Base-by-base conservation (phyloP, 2,888 invertebrate species). In the Temnothorax rugatulus region DNA sequence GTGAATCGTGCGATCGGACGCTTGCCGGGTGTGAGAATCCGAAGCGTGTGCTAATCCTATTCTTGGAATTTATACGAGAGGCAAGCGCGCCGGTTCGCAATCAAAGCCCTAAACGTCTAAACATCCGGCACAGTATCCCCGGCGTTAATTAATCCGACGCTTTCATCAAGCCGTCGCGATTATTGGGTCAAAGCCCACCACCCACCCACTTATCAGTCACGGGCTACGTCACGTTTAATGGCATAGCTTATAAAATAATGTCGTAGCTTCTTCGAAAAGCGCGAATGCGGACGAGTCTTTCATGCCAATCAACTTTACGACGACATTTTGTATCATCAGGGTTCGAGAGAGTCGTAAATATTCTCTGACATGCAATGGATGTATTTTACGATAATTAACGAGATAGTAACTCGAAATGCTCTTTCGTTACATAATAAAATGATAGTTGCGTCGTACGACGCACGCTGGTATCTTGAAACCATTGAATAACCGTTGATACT, bases 131-230 rank as follows among this genome's bases (percentile, higher is more conserved):
- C 25, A 25, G 47, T 73, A 76, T 82, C 59, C 4, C 52, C 38
- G 57, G 29, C 66, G 86, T 85, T 88, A 90, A 90, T 89, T 86
- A 90, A 90, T 86, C 85, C 74, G 74, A 75, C 61, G 84, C 86
- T 61, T 83, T 82, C 83, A 29, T 66, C 83, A 69, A 61, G 57
- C 61, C 25, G 59, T 34, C 25, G 61, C 52, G 86, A 89, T 86
- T 82, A 88, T 64, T 82, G 64, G 84, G 82, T 89, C 87, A 87
- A 86, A 89, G 84, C 83, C n/a, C n/a, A n/a, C 52, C 76, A 44
- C 66, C 18, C 84, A 77, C 75, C 54, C 38, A 79, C 74, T 76
- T 74, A 84, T 75, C 41, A 61, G 38, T 68, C 66, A 38, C 34
- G 79, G 59, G 29, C 25, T 50, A n/a, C 61, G 82, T 68, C 84